phyloP scores from a whole-genome alignment of 1,140 invertebrate species.

The Papilio glaucus region DNA sequence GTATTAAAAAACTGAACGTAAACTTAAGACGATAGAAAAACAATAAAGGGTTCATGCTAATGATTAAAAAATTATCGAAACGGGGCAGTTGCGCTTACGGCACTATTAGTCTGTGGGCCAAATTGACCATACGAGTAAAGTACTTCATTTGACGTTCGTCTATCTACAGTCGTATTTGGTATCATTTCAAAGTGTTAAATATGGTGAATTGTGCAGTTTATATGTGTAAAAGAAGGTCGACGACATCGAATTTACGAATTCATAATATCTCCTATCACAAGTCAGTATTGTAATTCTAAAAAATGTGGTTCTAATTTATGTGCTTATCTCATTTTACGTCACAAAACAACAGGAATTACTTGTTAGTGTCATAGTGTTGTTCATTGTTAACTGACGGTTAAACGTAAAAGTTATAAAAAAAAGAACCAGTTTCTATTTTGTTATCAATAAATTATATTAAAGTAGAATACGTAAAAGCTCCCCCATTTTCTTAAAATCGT shows the following conservation, averaged over 20 bases:
- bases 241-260: constrained; percentile 25
- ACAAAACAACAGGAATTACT: background rate
- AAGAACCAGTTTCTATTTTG: background rate
- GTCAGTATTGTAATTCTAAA: constrained; percentile 18
- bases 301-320: background rate
- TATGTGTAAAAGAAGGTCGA: constrained; percentile 34
- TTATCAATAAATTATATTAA: no score
- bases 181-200: constrained; percentile 25
- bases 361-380: constrained; percentile 31
- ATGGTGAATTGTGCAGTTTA: constrained; percentile 37
- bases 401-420: background rate
- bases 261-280: constrained; percentile 27
- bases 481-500: no score
- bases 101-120: constrained; percentile 32
- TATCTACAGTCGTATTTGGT: background rate
- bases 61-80: background rate
- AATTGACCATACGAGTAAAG: constrained; percentile 33
- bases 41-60: no score
- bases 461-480: no score
- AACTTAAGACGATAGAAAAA: no score
- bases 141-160: constrained; percentile 26
- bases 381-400: background rate
- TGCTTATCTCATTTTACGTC: constrained; percentile 12
- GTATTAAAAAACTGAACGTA: no score
- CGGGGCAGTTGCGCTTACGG: no score